Evolutionary conservation across 1,140 invertebrate species (phyloP).

Genomic region (Asbolus verrucosus): DNA sequence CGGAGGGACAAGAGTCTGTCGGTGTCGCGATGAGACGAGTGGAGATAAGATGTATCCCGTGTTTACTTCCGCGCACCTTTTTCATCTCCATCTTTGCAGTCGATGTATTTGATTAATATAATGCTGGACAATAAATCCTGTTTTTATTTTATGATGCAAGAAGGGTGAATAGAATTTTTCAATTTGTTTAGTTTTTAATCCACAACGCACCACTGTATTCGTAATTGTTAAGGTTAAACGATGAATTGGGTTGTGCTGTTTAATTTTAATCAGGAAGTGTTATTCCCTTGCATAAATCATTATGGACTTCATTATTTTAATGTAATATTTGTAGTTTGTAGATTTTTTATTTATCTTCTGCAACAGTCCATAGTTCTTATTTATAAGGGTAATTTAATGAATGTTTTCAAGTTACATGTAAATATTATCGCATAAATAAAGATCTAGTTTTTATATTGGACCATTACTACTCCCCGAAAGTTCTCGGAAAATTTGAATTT

Average conservation of each 20-base stretch:
- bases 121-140: conserved; percentile 20
- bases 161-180: too few species aligned
- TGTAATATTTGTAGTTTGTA: conserved; percentile 12
- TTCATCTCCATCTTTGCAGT: conserved; percentile 21
- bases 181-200: conserved; percentile 2
- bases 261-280: conserved; percentile 2
- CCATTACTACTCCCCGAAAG: conserved; percentile 1
- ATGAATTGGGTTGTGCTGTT: not conserved
- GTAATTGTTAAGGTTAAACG: not conserved
- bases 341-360: conserved; percentile 29
- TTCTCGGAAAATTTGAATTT: too few species aligned
- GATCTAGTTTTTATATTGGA: conserved; percentile 37
- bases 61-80: conserved; percentile 7
- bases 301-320: conserved; percentile 14
- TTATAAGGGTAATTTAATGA: conserved; percentile 46
- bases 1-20: conserved; percentile 73
- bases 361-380: conserved; percentile 41
- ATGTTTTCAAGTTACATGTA: conserved; percentile 40
- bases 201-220: too few species aligned
- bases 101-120: conserved; percentile 24
- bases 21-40: conserved; percentile 57
- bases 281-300: conserved; percentile 2
- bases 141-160: conserved; percentile 2
- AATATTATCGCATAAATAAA: conserved; percentile 44
- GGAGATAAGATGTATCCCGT: not conserved